These are phyloP conservation scores for Aleadryas rufinucha DNA, from an alignment of 2,113 vertebrate genomes.

Conservation along the genomic window DNA sequence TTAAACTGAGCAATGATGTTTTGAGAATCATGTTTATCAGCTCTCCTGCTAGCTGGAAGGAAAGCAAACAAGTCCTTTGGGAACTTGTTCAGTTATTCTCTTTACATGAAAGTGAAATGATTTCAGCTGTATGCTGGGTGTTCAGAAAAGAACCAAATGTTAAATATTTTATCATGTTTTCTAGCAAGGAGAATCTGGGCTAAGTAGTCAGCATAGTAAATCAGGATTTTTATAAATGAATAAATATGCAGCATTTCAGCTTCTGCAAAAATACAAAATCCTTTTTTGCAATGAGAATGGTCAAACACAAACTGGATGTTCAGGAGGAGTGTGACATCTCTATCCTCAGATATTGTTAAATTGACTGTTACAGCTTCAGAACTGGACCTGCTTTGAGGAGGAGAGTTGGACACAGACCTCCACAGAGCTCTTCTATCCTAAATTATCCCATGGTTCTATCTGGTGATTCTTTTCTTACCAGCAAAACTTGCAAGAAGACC, in stretches of 20 bases:
- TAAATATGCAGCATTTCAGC: background rate
- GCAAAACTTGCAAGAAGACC: background rate
- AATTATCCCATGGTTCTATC: background rate
- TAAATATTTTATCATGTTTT: conserved; percentile 30
- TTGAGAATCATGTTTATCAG: background rate
- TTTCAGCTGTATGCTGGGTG: background rate
- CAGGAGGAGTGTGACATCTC: background rate
- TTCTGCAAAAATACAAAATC: background rate
- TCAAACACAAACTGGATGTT: background rate
- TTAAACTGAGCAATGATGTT: background rate
- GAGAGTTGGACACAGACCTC: background rate
- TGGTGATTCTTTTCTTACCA: background rate
- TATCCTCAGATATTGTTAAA: background rate
- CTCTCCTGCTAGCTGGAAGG: background rate
- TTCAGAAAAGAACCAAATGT: background rate
- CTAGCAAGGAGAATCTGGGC: background rate
- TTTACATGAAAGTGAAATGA: background rate
- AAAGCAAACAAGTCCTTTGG: background rate
- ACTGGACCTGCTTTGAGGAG: background rate
- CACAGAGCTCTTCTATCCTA: background rate
- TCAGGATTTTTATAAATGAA: background rate
- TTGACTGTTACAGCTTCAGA: background rate
- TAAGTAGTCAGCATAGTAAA: background rate
- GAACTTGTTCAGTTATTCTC: background rate
- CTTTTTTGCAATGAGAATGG: background rate